Evolutionary conservation across 2,888 invertebrate species (phyloP), one percentile per base, ranked within the genome.

Genomic region (Auanema sp.): DNA sequence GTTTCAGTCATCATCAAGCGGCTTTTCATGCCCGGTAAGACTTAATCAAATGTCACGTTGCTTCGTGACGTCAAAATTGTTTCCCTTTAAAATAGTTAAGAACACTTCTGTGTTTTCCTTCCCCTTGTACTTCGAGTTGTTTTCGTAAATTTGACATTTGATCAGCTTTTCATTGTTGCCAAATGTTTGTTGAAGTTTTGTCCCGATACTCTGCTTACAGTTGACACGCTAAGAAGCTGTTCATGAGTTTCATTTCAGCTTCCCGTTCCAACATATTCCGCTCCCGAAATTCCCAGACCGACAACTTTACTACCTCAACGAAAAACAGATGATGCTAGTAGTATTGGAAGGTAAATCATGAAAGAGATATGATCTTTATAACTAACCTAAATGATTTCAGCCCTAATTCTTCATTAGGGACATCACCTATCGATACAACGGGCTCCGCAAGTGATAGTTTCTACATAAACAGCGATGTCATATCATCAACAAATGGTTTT

Each of bases 361-460:
- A 33, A 33, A 33, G 33, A 33, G 33, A 33, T 33, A 33, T 33
- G 8, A 33, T 33, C 33, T 33, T 33, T 8, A 8, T 33, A 8
- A 33, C 8, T 5, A 3, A 33, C 33, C 3, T 8, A 33, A 16
- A 42, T 40, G 11, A 44, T 21, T 56, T 56, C 16, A 65, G 65
- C 25, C 54, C 55, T 14, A 41, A 65, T 18, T 65, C 67, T 0
- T 76, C 72, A 10, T 50, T 67, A 21, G 69, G 66, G 11, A 58
- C 61, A n/a, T 66, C 72, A 51, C 74, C 68, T 42, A 64, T 57
- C 43, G 77, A 70, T 40, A 77, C 78, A 1, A 76, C 79, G 8
- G 75, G 77, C 16, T 76, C 76, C 0, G 61, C 77, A 21, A 76
- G 71, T 58, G 79, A 79, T 60, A 77, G 75, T 44, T 78, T 76